Conservation (phyloP, 2,797 vertebrate species). For the Parotocinclus haroldoi region DNA sequence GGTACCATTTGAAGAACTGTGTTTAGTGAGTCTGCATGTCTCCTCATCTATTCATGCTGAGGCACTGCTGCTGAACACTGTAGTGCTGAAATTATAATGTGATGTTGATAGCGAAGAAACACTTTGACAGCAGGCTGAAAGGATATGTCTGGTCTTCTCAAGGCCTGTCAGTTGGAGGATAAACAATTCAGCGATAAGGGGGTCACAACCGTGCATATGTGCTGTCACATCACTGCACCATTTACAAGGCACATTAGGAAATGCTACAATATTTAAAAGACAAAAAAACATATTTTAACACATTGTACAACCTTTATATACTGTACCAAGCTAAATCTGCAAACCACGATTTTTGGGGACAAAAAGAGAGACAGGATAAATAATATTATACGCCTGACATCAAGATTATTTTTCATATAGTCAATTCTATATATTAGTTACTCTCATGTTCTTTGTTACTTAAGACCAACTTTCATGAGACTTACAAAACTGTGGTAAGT, state of each 20-base stretch:
- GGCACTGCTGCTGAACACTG: conserved; percentile 36
- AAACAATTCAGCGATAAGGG: conserved; percentile 47
- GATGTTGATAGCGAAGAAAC: conserved; percentile 50
- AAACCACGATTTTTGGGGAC: too few species aligned
- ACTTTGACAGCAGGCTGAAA: conserved; percentile 48
- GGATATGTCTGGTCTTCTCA: conserved; percentile 42
- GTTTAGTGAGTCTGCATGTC: conserved; percentile 38
- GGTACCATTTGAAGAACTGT: conserved; percentile 37
- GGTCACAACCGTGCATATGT: conserved; percentile 45
- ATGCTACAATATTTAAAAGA: too few species aligned
- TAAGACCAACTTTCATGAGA: too few species aligned
- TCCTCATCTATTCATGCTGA: conserved; percentile 41
- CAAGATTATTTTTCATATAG: too few species aligned
- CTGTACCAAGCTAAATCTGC: too few species aligned
- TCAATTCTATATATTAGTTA: too few species aligned
- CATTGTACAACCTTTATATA: too few species aligned
- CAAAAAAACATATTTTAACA: too few species aligned
- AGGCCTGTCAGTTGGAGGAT: conserved; percentile 46
- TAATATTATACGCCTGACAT: too few species aligned
- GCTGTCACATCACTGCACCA: conserved; percentile 29
- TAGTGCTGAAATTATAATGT: conserved; percentile 45
- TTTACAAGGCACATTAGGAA: conserved; percentile 14
- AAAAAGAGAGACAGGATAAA: too few species aligned
- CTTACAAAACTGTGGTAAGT: too few species aligned
- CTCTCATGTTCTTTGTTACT: too few species aligned